Evolutionary conservation across 2,113 vertebrate species (phyloP).

Genomic region (Morone saxatilis): DNA sequence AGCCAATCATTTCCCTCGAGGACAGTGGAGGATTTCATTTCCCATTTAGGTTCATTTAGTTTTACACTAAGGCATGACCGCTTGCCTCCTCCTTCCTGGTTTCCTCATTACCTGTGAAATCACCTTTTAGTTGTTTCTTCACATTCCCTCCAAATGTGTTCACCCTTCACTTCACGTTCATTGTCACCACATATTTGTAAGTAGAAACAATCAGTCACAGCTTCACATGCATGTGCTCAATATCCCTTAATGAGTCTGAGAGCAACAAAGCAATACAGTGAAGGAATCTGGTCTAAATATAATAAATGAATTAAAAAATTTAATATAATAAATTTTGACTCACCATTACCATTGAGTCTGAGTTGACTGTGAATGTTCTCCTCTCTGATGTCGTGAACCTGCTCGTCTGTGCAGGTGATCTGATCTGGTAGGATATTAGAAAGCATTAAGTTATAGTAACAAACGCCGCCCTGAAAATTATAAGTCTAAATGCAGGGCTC

Average conservation of each 20-base stretch:
- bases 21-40: background rate
- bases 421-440: slow-evolving; percentile 28
- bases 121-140: background rate
- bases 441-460: slow-evolving; percentile 10
- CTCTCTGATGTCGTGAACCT: slow-evolving; percentile 37
- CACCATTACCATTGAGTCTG: slow-evolving; percentile 63
- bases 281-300: background rate
- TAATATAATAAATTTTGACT: slow-evolving; percentile 36
- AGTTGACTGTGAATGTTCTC: slow-evolving; percentile 16
- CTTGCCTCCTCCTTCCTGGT: background rate
- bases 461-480: slow-evolving; percentile 62
- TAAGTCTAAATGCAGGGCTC: background rate
- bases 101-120: background rate
- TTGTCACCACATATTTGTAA: background rate
- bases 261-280: too few relatives aligned
- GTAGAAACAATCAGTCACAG: background rate
- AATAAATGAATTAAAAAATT: background rate
- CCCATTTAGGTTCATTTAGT: background rate
- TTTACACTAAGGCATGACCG: slow-evolving; percentile 12
- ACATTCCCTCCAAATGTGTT: background rate
- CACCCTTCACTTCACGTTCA: background rate
- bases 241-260: background rate
- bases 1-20: background rate
- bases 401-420: slow-evolving; percentile 8
- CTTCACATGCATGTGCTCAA: background rate